A percentile compares a stretch with the other conserved stretches of the same genome.
Evolutionary conservation across 2,113 vertebrate genomes (phyloP).

Genomic region (Arizona elegans): DNA sequence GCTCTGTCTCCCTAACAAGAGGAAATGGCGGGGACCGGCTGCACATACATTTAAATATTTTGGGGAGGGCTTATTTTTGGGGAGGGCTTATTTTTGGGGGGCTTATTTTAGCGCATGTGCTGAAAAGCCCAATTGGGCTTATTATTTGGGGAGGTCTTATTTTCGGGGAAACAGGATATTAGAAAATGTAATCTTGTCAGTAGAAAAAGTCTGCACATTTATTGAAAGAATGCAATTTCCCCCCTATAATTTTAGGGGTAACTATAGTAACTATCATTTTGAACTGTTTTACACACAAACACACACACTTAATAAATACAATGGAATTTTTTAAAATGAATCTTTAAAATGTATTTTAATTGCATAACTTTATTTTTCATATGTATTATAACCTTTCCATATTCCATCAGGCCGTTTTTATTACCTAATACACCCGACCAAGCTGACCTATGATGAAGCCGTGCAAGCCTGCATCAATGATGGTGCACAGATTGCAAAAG

Average conservation of each 20-base stretch:
- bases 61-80: too few species aligned
- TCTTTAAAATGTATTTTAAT: not conserved
- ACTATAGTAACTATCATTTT: not conserved
- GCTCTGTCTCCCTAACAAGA: too few species aligned
- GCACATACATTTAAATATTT: too few species aligned
- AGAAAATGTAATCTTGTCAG: not conserved
- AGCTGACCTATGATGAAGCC: conserved; percentile 84
- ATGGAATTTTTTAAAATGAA: not conserved
- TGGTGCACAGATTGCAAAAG: conserved; percentile 86
- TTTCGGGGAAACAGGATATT: not conserved
- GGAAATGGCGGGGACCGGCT: too few species aligned
- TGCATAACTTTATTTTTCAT: not conserved
- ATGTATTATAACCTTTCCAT: not conserved
- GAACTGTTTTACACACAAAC: not conserved
- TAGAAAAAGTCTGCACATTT: not conserved
- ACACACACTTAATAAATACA: not conserved
- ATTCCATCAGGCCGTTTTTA: conserved; percentile 80
- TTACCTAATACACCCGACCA: conserved; percentile 85
- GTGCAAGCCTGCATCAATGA: conserved; percentile 83
- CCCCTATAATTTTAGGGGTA: not conserved
- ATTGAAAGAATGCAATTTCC: not conserved
- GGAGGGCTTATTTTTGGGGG: too few species aligned
- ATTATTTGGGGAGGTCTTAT: too few species aligned
- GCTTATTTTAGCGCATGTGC: too few species aligned
- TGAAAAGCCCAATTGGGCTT: too few species aligned